These are phyloP conservation scores for Otocyon megalotis DNA, from an alignment of 2,113 vertebrate species.

Conservation along the genomic window DNA sequence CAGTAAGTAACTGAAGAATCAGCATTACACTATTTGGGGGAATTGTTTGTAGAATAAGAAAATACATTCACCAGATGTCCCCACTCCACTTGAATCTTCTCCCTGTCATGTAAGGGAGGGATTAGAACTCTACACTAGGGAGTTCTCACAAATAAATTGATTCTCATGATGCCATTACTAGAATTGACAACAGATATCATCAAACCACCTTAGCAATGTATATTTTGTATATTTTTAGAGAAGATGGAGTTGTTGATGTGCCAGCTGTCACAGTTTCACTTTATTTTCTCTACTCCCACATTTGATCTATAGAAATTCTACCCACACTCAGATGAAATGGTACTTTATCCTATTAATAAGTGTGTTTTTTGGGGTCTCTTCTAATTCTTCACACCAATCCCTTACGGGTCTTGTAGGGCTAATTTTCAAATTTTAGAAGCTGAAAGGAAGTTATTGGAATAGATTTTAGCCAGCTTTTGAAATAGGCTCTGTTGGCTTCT, in stretches of 20 bases:
- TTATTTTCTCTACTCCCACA: not conserved
- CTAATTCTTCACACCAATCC: not conserved
- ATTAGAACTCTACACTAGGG: conserved; percentile 58
- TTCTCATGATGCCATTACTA: conserved; percentile 68
- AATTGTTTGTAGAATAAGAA: conserved; percentile 21
- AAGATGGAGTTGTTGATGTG: conserved; percentile 36
- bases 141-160: conserved; percentile 1
- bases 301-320: not conserved
- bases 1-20: not conserved
- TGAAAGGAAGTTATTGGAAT: not conserved
- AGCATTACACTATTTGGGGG: not conserved
- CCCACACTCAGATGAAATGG: not conserved
- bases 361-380: conserved; percentile 26
- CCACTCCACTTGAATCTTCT: not conserved
- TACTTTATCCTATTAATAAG: conserved; percentile 44
- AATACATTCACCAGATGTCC: not conserved
- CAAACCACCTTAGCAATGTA: conserved; percentile 69
- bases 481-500: not conserved
- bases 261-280: conserved; percentile 58
- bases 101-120: not conserved
- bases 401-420: not conserved
- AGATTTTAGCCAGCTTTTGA: not conserved
- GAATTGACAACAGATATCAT: conserved; percentile 68
- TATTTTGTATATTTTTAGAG: conserved; percentile 62
- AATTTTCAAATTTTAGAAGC: conserved; percentile 50